Conservation (phyloP, 1,140 invertebrate species). For the Euwallacea fornicatus region DNA sequence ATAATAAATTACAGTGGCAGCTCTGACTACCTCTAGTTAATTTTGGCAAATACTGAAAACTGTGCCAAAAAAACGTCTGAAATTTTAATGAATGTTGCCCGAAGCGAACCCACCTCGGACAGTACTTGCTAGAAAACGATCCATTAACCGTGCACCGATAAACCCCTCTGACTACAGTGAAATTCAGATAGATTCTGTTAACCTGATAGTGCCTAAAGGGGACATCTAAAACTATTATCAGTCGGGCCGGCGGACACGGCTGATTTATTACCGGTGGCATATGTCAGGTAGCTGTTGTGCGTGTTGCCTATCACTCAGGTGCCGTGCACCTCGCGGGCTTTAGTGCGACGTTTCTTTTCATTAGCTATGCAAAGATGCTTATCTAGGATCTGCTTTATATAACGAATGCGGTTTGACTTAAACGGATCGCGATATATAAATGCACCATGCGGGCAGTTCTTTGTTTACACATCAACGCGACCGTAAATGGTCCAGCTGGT, state of each 20-base stretch:
- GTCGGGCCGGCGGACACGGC: too few species aligned
- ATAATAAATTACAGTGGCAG: background rate
- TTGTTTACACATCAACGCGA: background rate
- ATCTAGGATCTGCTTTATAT: background rate
- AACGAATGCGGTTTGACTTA: background rate
- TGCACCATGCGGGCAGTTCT: background rate
- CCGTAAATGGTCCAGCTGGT: background rate
- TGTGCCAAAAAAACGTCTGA: too few species aligned
- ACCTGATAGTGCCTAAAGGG: too few species aligned
- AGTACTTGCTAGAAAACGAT: too few species aligned
- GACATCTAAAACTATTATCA: too few species aligned
- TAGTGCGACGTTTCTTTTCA: slow-evolving; percentile 7
- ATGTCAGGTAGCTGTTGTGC: background rate
- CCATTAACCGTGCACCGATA: too few species aligned
- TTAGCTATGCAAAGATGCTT: slow-evolving; percentile 8
- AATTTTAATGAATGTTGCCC: too few species aligned
- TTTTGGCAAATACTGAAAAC: too few species aligned
- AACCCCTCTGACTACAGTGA: too few species aligned
- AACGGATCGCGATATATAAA: background rate
- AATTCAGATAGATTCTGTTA: too few species aligned
- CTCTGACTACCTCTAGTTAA: background rate
- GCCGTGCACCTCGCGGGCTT: background rate
- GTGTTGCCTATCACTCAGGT: slow-evolving; percentile 3
- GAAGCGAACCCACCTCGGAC: too few species aligned
- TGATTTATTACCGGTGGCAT: too few species aligned